Conservation (phyloP, 2,888 invertebrate species). For the Phortica okadai region DNA sequence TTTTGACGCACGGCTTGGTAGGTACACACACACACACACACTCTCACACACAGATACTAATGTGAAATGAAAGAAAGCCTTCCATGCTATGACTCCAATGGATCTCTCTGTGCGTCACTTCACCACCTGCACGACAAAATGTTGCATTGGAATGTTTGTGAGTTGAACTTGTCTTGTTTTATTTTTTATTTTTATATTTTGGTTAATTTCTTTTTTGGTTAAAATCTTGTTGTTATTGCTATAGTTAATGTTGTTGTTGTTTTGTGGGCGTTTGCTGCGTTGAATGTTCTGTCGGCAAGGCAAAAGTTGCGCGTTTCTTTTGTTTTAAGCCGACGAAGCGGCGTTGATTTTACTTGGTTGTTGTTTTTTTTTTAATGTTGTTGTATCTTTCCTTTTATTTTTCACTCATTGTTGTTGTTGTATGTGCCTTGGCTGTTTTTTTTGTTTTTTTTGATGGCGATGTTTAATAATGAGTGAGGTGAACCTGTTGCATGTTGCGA, state of each 20-base stretch:
- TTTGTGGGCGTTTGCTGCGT: conserved; percentile 71
- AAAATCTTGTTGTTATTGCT: background rate
- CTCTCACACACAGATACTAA: too few species aligned
- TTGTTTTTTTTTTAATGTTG: background rate
- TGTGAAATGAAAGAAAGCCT: background rate
- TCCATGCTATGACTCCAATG: too few species aligned
- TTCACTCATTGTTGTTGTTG: background rate
- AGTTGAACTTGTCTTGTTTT: conserved; percentile 39
- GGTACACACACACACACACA: too few species aligned
- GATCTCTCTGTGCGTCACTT: too few species aligned
- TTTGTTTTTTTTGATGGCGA: background rate
- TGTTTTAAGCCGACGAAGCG: conserved; percentile 59
- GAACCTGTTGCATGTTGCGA: conserved; percentile 71
- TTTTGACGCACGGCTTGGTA: conserved; percentile 38
- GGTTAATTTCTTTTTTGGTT: conserved; percentile 8
- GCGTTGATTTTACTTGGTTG: background rate
- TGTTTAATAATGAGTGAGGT: conserved; percentile 43
- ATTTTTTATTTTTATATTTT: background rate
- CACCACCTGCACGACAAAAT: conserved; percentile 17
- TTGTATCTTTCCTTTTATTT: background rate
- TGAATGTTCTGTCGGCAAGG: conserved; percentile 74
- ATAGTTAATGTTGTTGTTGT: conserved; percentile 35
- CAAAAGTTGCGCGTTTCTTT: conserved; percentile 50
- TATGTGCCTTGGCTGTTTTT: background rate
- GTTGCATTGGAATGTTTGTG: conserved; percentile 46